A percentile compares a stretch with the other conserved stretches of the same genome.
Conservation (phyloP, 2,888 invertebrate species). For the Seladonia tumulorum region DNA sequence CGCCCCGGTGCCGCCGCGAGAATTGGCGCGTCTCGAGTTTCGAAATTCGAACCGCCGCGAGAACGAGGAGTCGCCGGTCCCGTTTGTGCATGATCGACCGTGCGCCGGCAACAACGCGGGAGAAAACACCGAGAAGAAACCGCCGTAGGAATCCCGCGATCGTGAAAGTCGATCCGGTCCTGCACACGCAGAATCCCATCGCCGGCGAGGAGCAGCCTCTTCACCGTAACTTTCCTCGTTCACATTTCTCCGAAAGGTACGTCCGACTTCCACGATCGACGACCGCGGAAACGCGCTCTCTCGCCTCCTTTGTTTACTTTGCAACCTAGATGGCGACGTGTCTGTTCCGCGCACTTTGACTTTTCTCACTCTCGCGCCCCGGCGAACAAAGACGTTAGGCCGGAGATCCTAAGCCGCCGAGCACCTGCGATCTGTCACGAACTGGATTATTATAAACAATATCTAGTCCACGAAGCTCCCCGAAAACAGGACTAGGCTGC, state of each 20-base stretch:
- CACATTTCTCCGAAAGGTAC: conserved; percentile 63
- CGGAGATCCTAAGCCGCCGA: neutral
- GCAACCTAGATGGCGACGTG: conserved; percentile 17
- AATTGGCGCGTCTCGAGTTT: conserved; percentile 56
- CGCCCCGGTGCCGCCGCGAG: conserved; percentile 63
- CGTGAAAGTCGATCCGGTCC: conserved; percentile 56
- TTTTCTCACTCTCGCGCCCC: neutral
- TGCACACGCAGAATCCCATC: conserved; percentile 37
- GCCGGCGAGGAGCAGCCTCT: conserved; percentile 38
- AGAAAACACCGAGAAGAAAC: conserved; percentile 22
- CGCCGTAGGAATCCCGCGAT: conserved; percentile 37
- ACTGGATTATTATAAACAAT: neutral
- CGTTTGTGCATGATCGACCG: conserved; percentile 20
- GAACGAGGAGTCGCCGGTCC: conserved; percentile 7
- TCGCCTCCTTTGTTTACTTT: conserved; percentile 34
- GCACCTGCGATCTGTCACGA: neutral
- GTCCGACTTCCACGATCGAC: conserved; percentile 1
- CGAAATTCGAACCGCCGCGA: conserved; percentile 56
- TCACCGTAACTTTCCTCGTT: conserved; percentile 48
- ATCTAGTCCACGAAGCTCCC: neutral
- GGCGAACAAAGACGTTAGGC: neutral
- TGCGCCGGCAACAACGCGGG: neutral
- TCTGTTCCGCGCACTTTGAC: conserved; percentile 6
- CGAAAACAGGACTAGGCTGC: too few species aligned
- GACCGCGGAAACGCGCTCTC: conserved; percentile 18